A percentile compares a stretch with the other conserved stretches of the same genome.
These are phyloP conservation scores for Dynastes maya DNA, from an alignment of 2,888 invertebrate species.

Conservation along the genomic window DNA sequence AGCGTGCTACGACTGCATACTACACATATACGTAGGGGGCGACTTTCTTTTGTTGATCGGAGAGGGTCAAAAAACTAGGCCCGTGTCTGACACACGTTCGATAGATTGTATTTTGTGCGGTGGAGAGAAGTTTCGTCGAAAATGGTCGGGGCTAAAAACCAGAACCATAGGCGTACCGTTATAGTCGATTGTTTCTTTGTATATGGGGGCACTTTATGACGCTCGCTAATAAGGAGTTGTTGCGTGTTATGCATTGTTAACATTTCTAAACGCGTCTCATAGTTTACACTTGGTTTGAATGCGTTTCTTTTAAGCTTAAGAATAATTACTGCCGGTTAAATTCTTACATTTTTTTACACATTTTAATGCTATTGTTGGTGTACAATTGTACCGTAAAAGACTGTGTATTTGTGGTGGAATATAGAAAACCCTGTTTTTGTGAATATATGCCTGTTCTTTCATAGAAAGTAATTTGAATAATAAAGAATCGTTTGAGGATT, in stretches of 20 bases:
- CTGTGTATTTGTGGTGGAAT: not conserved
- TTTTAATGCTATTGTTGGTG: constrained; percentile 7
- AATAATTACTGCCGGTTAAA: constrained; percentile 6
- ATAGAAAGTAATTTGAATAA: not conserved
- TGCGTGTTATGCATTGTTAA: constrained; percentile 37
- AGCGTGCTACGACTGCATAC: constrained; percentile 57
- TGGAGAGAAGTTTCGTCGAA: constrained; percentile 63
- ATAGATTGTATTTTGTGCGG: constrained; percentile 67
- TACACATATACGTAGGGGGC: constrained; percentile 60
- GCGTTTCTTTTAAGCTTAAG: constrained; percentile 21
- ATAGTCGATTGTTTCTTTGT: constrained; percentile 42
- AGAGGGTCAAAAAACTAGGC: constrained; percentile 69
- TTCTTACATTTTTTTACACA: constrained; percentile 2
- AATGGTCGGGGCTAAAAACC: constrained; percentile 61
- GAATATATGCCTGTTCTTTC: not conserved
- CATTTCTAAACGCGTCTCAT: constrained; percentile 2
- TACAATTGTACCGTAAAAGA: not conserved
- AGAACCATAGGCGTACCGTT: constrained; percentile 62
- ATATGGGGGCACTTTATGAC: constrained; percentile 8
- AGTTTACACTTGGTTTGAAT: constrained; percentile 24
- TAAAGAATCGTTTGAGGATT: constrained; percentile 14
- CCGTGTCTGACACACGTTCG: constrained; percentile 69
- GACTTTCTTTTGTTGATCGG: constrained; percentile 67
- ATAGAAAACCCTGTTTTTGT: not conserved
- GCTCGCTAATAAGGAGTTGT: constrained; percentile 45